Percentiles rank a stretch among this genome's conserved stretches.
Conservation (phyloP, 2,113 vertebrate species). For the Isichthys henryi region DNA sequence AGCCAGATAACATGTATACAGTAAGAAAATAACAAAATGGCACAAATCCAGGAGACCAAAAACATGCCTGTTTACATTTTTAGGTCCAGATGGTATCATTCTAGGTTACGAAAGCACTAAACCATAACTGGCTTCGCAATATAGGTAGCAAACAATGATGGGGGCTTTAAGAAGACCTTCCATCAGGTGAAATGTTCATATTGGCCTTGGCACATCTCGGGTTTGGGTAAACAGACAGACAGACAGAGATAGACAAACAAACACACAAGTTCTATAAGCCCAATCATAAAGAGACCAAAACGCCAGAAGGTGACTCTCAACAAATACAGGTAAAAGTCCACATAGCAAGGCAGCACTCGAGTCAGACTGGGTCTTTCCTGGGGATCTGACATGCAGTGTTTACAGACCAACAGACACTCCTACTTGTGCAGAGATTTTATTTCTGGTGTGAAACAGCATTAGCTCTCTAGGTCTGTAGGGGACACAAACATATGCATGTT, state of each 20-base stretch:
- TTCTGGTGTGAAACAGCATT: neutral
- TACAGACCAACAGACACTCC: neutral
- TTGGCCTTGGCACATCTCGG: neutral
- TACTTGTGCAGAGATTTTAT: neutral
- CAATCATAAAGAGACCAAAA: neutral
- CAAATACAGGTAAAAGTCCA: neutral
- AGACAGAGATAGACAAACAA: neutral
- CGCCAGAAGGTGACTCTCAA: neutral
- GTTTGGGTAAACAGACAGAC: neutral
- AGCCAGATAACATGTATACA: neutral
- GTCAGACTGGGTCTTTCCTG: neutral
- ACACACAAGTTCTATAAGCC: neutral
- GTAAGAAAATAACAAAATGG: neutral
- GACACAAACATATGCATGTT: neutral
- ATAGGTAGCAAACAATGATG: neutral
- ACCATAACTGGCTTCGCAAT: neutral
- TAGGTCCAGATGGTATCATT: neutral
- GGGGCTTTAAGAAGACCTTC: neutral
- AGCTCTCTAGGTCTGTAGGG: neutral
- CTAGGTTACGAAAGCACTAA: neutral
- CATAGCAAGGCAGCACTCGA: neutral
- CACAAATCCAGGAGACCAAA: neutral
- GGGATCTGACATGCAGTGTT: neutral
- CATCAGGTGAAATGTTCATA: neutral
- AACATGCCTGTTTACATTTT: neutral